Conservation (phyloP, 2,797 vertebrate species). For the Anas capensis region DNA sequence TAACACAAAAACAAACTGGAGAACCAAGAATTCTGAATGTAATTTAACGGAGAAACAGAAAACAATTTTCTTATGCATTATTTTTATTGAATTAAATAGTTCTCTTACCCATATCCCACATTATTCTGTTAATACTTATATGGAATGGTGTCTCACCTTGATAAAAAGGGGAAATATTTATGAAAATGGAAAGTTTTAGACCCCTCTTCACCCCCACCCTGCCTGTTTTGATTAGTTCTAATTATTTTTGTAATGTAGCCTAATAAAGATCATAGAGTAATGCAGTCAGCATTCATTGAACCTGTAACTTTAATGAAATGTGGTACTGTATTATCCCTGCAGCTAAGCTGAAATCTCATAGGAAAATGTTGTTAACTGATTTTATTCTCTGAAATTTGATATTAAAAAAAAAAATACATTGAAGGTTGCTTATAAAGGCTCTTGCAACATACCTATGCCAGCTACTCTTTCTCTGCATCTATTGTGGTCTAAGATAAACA, state of each 20-base stretch:
- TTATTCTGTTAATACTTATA: not conserved
- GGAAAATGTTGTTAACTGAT: slow-evolving; percentile 49
- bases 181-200: not conserved
- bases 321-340: slow-evolving; percentile 48
- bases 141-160: not conserved
- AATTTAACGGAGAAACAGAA: not conserved
- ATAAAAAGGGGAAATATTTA: not conserved
- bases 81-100: not conserved
- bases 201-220: not conserved
- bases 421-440: slow-evolving; percentile 7
- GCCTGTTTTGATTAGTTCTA: slow-evolving; percentile 34
- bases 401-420: slow-evolving; percentile 4
- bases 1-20: not conserved
- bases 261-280: slow-evolving; percentile 11
- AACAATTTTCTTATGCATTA: not conserved
- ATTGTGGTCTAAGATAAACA: slow-evolving; percentile 27
- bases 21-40: not conserved
- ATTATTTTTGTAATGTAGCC: slow-evolving; percentile 39
- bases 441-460: slow-evolving; percentile 19
- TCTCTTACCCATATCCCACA: not conserved
- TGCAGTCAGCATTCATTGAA: slow-evolving; percentile 59
- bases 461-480: slow-evolving; percentile 1
- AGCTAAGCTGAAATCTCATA: slow-evolving; percentile 54
- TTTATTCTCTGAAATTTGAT: slow-evolving; percentile 52
- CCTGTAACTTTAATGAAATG: slow-evolving; percentile 63